Evolutionary conservation across 35 echinoderm and acorn worm species (phyloP).

Genomic region (Strongylocentrotus purpuratus): DNA sequence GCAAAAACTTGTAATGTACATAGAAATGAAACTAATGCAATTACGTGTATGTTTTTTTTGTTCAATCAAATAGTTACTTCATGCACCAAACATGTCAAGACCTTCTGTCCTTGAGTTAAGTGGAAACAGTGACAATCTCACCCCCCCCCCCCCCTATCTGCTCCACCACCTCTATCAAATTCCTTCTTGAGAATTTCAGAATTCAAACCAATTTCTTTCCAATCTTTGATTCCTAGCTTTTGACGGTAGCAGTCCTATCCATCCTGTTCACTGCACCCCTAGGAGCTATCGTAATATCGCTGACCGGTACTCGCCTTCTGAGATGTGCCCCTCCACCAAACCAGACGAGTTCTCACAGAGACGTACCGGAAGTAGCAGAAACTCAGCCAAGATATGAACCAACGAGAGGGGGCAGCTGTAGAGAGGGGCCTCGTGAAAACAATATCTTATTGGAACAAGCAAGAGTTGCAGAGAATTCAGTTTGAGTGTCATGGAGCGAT

Average conservation of each 20-base stretch:
- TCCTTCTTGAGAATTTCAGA: no score
- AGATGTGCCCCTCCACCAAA: constrained; percentile 28
- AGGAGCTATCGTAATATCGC: constrained; percentile 78
- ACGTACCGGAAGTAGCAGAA: not conserved
- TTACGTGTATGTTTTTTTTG: no score
- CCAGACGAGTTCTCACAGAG: not conserved
- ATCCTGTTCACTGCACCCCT: constrained; percentile 85
- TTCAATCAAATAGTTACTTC: no score
- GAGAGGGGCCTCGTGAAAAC: not conserved
- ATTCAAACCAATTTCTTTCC: not conserved
- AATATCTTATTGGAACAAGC: not conserved
- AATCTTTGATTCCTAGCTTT: constrained; percentile 59
- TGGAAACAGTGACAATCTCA: no score
- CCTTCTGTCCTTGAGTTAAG: no score
- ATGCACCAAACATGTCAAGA: no score
- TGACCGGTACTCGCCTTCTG: constrained; percentile 78
- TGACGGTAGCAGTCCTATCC: constrained; percentile 86
- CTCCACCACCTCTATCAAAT: no score
- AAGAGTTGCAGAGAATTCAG: not conserved
- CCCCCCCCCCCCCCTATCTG: no score
- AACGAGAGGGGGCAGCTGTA: not conserved
- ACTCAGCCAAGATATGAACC: not conserved
- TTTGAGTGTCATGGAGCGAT: not conserved
- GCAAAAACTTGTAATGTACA: no score
- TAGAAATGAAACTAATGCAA: no score